phyloP scores from a whole-genome alignment of 1,140 invertebrate genomes.

The Notospermus geniculatus region DNA sequence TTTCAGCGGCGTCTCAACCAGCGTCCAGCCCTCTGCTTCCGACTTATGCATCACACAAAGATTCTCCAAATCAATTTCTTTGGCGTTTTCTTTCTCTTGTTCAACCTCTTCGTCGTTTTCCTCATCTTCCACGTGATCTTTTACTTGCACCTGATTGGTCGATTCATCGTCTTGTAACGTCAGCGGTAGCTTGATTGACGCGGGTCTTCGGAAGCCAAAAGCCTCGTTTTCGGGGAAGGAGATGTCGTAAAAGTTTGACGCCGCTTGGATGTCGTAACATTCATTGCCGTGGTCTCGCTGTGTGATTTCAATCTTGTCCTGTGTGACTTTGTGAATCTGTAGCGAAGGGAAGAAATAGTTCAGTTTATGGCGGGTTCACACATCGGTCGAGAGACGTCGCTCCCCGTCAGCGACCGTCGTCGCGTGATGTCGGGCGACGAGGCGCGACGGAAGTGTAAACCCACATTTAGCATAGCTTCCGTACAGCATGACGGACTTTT shows the following conservation, averaged over 20 bases:
- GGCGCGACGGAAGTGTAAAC: no score
- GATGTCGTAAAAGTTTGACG: constrained; percentile 46
- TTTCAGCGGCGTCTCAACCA: constrained; percentile 40
- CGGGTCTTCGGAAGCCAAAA: constrained; percentile 38
- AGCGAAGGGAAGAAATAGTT: no score
- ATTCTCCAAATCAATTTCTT: constrained; percentile 11
- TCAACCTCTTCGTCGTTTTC: constrained; percentile 23
- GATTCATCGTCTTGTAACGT: constrained; percentile 23
- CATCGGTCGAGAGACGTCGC: no score
- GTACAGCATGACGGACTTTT: no score
- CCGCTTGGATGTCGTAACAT: constrained; percentile 33
- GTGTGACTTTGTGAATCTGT: constrained; percentile 40
- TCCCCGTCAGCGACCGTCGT: no score
- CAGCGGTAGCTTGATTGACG: constrained; percentile 45
- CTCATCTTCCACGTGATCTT: constrained; percentile 26
- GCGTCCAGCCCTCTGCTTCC: constrained; percentile 30
- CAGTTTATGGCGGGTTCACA: no score
- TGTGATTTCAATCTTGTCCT: constrained; percentile 33
- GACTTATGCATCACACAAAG: constrained; percentile 42
- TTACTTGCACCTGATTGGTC: constrained; percentile 8
- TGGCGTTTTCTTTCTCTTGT: constrained; percentile 15
- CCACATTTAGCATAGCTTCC: no score
- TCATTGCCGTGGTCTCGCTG: constrained; percentile 33
- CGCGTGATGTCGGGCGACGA: no score
- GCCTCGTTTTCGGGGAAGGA: constrained; percentile 22